These are phyloP conservation scores for Oriolus oriolus DNA, from an alignment of 2,113 vertebrate species.

Conservation along the genomic window DNA sequence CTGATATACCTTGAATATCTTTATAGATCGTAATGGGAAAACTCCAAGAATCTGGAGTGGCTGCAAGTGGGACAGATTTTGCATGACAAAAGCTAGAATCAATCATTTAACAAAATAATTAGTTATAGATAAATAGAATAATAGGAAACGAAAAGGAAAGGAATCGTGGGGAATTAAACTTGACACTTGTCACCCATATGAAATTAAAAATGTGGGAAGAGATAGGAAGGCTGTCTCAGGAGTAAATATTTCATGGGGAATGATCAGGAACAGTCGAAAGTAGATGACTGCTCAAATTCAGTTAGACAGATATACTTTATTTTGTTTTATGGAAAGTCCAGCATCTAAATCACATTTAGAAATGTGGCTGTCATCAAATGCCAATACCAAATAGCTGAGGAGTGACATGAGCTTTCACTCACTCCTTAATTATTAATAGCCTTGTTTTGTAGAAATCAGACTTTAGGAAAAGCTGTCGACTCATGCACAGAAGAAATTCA, in stretches of 20 bases:
- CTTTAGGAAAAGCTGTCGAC: neutral
- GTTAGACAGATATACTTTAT: constrained; percentile 47
- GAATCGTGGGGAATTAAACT: neutral
- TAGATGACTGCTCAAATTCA: constrained; percentile 26
- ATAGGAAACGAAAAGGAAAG: neutral
- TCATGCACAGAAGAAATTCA: neutral
- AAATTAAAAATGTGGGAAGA: neutral
- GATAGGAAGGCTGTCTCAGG: neutral
- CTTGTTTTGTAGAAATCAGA: constrained; percentile 39
- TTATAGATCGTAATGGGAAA: neutral
- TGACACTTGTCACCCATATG: neutral
- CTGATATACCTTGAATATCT: neutral
- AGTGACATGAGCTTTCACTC: constrained; percentile 50
- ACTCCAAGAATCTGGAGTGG: neutral
- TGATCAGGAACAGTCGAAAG: neutral
- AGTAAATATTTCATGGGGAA: constrained; percentile 20
- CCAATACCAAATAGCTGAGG: constrained; percentile 38
- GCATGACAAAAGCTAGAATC: neutral
- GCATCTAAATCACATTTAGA: constrained; percentile 49
- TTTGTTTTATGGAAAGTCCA: constrained; percentile 39
- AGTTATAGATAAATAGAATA: neutral
- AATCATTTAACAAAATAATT: neutral
- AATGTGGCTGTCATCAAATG: constrained; percentile 56
- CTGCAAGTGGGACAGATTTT: neutral
- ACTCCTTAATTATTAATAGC: constrained; percentile 52